These are phyloP conservation scores for Montipora capricornis DNA, from an alignment of 64 coral and sea anemone species.

Conservation along the genomic window DNA sequence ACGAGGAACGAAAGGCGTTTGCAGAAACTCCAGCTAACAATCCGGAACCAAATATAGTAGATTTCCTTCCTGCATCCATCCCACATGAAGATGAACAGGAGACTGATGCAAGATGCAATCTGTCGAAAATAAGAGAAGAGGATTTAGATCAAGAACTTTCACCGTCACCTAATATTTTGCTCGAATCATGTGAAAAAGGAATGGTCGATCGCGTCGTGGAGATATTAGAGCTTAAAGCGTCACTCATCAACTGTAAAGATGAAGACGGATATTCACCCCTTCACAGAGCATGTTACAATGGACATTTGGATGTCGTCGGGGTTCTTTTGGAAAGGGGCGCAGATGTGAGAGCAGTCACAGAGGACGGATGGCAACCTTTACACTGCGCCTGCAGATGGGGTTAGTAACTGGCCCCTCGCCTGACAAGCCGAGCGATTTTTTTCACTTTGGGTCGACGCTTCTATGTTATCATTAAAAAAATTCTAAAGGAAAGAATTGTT, in stretches of 20 bases:
- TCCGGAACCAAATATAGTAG: not conserved
- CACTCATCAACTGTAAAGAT: constrained; percentile 67
- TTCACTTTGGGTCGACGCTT: too few relatives aligned
- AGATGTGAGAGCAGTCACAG: constrained; percentile 66
- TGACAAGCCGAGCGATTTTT: too few relatives aligned
- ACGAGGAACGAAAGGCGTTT: not conserved
- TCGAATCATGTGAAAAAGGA: constrained; percentile 77
- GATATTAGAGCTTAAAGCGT: constrained; percentile 60
- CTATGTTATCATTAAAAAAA: too few relatives aligned
- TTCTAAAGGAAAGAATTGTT: too few relatives aligned
- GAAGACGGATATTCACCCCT: constrained; percentile 86
- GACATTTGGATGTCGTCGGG: constrained; percentile 73
- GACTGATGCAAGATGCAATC: not conserved
- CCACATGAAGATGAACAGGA: not conserved
- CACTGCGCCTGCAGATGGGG: constrained; percentile 98
- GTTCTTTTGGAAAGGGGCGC: constrained; percentile 81
- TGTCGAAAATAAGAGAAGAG: constrained; percentile 26
- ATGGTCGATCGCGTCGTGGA: constrained; percentile 67
- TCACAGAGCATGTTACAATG: constrained; percentile 91
- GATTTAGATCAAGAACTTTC: constrained; percentile 1
- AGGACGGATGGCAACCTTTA: constrained; percentile 92
- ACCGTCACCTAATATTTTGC: constrained; percentile 10
- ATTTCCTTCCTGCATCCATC: constrained; percentile 30
- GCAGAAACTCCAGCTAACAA: not conserved
- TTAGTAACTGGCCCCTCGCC: constrained; percentile 25